These are phyloP conservation scores for Maconellicoccus hirsutus DNA, from an alignment of 1,140 invertebrate genomes.

Conservation along the genomic window DNA sequence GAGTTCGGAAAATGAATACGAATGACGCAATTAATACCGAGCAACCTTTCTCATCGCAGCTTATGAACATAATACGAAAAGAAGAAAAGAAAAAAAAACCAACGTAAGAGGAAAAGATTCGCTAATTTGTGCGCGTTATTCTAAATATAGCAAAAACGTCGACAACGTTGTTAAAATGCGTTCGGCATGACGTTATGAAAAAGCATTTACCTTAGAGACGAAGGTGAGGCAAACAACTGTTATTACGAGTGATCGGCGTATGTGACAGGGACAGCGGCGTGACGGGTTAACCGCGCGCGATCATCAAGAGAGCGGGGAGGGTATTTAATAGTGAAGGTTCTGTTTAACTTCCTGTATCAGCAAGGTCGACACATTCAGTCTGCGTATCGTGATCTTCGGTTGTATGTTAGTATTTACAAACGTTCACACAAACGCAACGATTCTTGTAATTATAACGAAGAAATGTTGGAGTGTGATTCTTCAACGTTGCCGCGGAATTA, in stretches of 20 bases:
- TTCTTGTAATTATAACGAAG: neutral
- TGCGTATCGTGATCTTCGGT: constrained; percentile 1
- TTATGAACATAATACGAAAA: too few species aligned
- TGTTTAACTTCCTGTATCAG: neutral
- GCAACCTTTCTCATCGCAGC: too few species aligned
- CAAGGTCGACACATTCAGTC: constrained; percentile 7
- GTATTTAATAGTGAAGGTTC: constrained; percentile 2
- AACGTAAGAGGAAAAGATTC: neutral
- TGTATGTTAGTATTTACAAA: constrained; percentile 3
- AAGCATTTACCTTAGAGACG: constrained; percentile 7
- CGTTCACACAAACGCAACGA: neutral
- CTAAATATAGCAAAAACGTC: neutral
- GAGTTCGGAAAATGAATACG: too few species aligned
- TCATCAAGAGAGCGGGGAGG: neutral
- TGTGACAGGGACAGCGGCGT: neutral
- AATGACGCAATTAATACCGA: too few species aligned
- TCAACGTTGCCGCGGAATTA: neutral
- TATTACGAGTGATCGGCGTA: constrained; percentile 7
- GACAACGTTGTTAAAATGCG: constrained; percentile 6
- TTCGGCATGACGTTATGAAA: neutral
- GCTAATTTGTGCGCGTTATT: neutral
- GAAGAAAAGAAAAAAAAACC: neutral
- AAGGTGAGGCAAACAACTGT: constrained; percentile 7
- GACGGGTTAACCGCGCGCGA: neutral
- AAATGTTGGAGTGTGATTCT: neutral